Conservation (phyloP, 2,888 invertebrate species). For the Patella ulyssiponensis region DNA sequence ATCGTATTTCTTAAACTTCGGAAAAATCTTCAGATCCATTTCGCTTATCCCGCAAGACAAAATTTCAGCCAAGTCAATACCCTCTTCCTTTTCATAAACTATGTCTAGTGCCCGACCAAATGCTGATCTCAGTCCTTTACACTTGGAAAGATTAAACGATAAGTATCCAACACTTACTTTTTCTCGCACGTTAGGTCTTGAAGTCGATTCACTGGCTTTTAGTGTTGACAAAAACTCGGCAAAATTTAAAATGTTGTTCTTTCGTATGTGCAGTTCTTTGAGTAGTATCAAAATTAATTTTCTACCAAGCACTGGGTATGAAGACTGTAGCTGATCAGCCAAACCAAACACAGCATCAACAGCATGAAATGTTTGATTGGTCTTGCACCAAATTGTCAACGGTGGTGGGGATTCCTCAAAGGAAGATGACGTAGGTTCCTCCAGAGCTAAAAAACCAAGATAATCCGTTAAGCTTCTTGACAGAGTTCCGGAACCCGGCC, state of each 20-base stretch:
- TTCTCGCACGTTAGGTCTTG: neutral
- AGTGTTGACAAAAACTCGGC: neutral
- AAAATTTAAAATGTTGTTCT: neutral
- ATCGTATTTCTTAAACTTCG: neutral
- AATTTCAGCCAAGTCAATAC: neutral
- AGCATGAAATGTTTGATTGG: neutral
- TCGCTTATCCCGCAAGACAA: neutral
- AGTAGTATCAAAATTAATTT: neutral
- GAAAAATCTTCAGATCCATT: neutral
- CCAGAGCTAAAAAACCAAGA: neutral
- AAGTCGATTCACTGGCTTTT: neutral
- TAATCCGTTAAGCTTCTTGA: conserved; percentile 1
- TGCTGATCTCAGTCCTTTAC: neutral
- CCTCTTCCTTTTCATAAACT: neutral
- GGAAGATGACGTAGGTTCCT: neutral
- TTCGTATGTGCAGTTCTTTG: neutral
- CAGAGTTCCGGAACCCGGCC: neutral
- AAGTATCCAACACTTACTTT: conserved; percentile 1
- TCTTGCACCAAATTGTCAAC: neutral
- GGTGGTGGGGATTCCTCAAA: neutral
- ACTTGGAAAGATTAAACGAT: neutral
- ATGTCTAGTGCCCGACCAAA: neutral
- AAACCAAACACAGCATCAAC: neutral
- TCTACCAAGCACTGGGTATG: neutral
- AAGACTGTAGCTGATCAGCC: neutral